phyloP scores from a whole-genome alignment of 2,888 invertebrate species.

The Pterobdella sp. region DNA sequence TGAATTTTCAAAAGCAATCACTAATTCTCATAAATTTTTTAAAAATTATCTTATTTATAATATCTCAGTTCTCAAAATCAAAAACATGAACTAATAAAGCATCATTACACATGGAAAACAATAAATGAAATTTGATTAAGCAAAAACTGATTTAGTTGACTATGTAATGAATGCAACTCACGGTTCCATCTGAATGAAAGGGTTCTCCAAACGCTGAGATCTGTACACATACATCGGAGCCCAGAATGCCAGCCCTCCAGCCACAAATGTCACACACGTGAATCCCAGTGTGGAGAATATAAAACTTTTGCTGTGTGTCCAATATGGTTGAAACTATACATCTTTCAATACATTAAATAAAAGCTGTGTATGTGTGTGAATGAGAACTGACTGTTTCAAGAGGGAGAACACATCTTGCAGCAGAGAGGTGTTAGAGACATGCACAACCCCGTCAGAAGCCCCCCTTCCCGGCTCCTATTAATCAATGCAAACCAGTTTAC shows the following conservation, averaged over 20 bases:
- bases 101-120: no score
- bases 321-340: conserved; percentile 33
- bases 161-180: no score
- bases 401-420: conserved; percentile 25
- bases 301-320: conserved; percentile 69
- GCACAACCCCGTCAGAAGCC: conserved; percentile 65
- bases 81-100: no score
- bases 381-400: conserved; percentile 31
- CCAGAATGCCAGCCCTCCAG: conserved; percentile 94
- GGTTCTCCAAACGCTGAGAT: conserved; percentile 18
- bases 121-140: no score
- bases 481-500: no score
- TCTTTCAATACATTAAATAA: not conserved
- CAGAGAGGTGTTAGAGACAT: conserved; percentile 12
- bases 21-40: no score
- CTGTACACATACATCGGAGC: conserved; percentile 74
- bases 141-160: no score
- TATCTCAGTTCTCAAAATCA: no score
- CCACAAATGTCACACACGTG: conserved; percentile 94
- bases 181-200: conserved; percentile 15
- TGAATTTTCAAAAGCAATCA: no score
- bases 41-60: no score
- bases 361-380: not conserved
- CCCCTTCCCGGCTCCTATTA: conserved; percentile 76
- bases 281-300: conserved; percentile 87